phyloP scores from a whole-genome alignment of 2,888 invertebrate genomes.

The Ectemnius lituratus region DNA sequence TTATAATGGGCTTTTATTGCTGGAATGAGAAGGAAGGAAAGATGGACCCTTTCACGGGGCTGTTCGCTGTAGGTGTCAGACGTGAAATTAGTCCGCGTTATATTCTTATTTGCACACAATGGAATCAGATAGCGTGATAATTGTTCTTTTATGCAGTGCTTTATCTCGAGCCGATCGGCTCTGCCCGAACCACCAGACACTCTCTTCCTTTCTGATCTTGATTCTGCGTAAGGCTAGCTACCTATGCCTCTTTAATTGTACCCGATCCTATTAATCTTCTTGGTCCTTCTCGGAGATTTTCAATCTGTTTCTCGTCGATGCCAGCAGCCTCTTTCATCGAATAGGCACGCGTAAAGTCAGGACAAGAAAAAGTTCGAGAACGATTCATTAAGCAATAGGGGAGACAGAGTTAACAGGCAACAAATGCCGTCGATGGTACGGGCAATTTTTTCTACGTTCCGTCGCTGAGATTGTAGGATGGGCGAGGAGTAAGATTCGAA shows the following conservation, averaged over 20 bases:
- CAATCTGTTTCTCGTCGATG: not conserved
- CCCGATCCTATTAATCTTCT: slow-evolving; percentile 28
- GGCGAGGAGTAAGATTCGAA: not conserved
- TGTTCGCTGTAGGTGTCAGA: slow-evolving; percentile 54
- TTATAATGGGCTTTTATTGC: slow-evolving; percentile 61
- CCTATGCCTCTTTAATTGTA: slow-evolving; percentile 31
- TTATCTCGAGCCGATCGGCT: slow-evolving; percentile 49
- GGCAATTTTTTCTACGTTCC: not conserved
- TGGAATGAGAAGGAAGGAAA: slow-evolving; percentile 50
- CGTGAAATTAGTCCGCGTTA: slow-evolving; percentile 60
- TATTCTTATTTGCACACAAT: slow-evolving; percentile 65
- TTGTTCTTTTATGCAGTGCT: slow-evolving; percentile 55
- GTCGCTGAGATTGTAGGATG: not conserved
- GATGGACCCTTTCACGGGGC: slow-evolving; percentile 51
- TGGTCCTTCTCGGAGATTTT: slow-evolving; percentile 18
- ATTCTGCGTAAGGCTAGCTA: slow-evolving; percentile 14
- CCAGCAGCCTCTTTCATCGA: not conserved
- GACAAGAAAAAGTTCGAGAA: not conserved
- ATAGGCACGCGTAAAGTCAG: not conserved
- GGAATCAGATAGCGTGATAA: slow-evolving; percentile 61
- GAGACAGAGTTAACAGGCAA: not conserved
- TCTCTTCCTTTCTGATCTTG: slow-evolving; percentile 22
- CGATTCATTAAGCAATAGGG: not conserved
- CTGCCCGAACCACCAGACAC: not conserved
- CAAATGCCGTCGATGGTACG: slow-evolving; percentile 14